phyloP scores from a whole-genome alignment of 2,113 vertebrate genomes.

The Crotalus viridis region DNA sequence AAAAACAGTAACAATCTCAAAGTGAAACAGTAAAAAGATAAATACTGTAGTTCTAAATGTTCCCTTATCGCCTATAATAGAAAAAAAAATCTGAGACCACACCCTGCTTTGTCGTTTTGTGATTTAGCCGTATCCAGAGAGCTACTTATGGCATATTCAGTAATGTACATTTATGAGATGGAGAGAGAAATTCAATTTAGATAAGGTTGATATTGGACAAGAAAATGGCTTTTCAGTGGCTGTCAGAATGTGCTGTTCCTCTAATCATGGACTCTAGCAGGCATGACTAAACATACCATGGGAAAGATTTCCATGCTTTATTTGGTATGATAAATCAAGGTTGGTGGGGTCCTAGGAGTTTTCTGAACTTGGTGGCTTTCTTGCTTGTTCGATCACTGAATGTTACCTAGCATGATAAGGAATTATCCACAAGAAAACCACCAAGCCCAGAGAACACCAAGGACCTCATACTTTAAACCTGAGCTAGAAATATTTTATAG shows the following conservation, averaged over 20 bases:
- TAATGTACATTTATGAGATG: background rate
- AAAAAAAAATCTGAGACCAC: background rate
- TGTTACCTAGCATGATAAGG: background rate
- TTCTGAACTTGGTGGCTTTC: background rate
- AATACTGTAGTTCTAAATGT: background rate
- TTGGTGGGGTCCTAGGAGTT: background rate
- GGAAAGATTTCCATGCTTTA: background rate
- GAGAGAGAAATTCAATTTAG: background rate
- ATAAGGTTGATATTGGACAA: background rate
- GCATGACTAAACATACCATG: background rate
- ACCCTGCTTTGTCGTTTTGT: background rate
- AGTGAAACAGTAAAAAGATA: constrained; percentile 18
- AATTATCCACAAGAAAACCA: background rate
- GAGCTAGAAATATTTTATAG: background rate
- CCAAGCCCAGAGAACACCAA: background rate
- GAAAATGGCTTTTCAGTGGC: background rate
- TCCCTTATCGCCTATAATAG: background rate
- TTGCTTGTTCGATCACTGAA: background rate
- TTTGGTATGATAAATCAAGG: background rate
- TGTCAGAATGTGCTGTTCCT: background rate
- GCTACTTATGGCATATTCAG: background rate
- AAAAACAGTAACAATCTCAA: constrained; percentile 27
- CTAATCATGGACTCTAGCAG: background rate
- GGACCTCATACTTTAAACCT: background rate
- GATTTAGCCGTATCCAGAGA: background rate